Evolutionary conservation across 2,797 vertebrate genomes (phyloP), one percentile per base, ranked within the genome.

Genomic region (Eulemur mongoz): DNA sequence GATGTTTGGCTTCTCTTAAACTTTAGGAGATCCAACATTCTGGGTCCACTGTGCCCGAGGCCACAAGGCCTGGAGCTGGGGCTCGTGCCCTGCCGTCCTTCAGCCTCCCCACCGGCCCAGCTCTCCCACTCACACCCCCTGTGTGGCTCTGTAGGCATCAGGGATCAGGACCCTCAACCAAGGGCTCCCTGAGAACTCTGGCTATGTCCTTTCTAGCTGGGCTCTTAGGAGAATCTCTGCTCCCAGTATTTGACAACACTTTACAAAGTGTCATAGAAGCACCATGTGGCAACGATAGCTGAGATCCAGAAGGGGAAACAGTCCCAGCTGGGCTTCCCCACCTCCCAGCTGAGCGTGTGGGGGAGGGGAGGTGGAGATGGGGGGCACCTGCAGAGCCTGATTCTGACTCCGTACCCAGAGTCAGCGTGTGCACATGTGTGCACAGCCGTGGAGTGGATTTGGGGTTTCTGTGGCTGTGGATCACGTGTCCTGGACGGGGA

Each of bases 371-470:
- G 10, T 32, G 65, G 30, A 63, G 50, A n/a, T 10, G 9, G 57
- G 45, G 63, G 14, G 0, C 5, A 0, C 40, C 65, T 11, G 0
- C 0, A 4, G 59, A 69, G 82, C 20, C 50, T 20, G 30, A 5
- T 11, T 7, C 17, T 0, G 20, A 12, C 20, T 30, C 13, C 20
- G 13, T n/a, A 6, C 61, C 27, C 17, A 2, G 25, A 8, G 35
- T 30, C 6, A 3, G 35, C 67, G 2, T 14, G 38, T 35, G 61
- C 5, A 0, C 8, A 15, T 22, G 65, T 54, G 40, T 1, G 9
- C 30, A 0, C 0, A 7, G 7, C 61, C 59, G 0, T 0, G 10
- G 48, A n/a, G 22, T 2, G 1, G 70, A 17, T 13, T 7, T 17
- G 50, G 48, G 35, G 1, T 7, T 7, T 35, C 69, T 1, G 1